A percentile compares a stretch with the other conserved stretches of the same genome.
These are phyloP conservation scores for Lepidurus couesii DNA, from an alignment of 1,140 invertebrate genomes.

Conservation along the genomic window DNA sequence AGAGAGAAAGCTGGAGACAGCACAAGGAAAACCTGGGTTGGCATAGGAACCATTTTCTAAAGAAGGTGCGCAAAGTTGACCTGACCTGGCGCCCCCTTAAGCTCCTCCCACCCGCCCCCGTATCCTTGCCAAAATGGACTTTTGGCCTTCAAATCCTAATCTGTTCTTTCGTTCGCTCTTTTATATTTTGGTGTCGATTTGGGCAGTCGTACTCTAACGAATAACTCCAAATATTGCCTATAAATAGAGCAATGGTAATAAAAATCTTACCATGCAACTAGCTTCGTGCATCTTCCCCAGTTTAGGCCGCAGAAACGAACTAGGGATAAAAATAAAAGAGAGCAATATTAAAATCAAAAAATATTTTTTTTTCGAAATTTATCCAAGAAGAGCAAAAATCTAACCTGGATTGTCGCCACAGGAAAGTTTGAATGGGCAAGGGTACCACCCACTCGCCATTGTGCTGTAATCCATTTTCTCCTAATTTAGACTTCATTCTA, in stretches of 20 bases:
- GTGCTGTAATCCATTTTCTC: neutral
- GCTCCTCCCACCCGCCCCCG: slow-evolving; percentile 27
- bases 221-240: too few species aligned
- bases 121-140: slow-evolving; percentile 3
- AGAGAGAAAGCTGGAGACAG: neutral
- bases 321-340: slow-evolving; percentile 44
- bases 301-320: slow-evolving; percentile 83
- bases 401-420: slow-evolving; percentile 93
- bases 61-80: slow-evolving; percentile 1
- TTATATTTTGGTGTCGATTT: neutral
- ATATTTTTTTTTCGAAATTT: neutral
- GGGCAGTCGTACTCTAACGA: neutral
- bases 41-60: neutral
- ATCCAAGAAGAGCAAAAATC: slow-evolving; percentile 30
- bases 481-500: slow-evolving; percentile 23
- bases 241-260: too few species aligned
- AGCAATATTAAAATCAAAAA: neutral
- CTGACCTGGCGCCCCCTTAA: slow-evolving; percentile 28
- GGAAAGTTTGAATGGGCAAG: slow-evolving; percentile 94
- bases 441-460: slow-evolving; percentile 64
- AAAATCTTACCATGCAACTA: slow-evolving; percentile 79
- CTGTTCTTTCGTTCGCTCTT: neutral
- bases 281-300: slow-evolving; percentile 93
- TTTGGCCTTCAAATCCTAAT: neutral
- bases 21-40: neutral